Evolutionary conservation across 92 coral and sea anemone genomes (phyloP).

Genomic region (Hydrozoanthus gracilis): DNA sequence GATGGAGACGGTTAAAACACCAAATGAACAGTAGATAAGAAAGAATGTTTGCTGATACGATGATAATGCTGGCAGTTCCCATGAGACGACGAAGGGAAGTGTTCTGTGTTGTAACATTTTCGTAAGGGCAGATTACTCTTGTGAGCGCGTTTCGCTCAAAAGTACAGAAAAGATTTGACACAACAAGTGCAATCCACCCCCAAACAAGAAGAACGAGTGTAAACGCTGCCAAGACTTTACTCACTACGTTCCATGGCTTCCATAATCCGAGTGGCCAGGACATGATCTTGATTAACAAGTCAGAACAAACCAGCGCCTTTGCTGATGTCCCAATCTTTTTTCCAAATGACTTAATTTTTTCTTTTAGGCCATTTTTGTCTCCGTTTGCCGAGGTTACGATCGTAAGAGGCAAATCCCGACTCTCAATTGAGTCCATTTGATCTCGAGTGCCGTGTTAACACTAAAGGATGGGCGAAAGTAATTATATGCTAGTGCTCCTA

Average conservation of each 20-base stretch:
- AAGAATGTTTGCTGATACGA: not conserved
- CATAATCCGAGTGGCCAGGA: slow-evolving; percentile 14
- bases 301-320: not conserved
- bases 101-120: not conserved
- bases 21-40: not conserved
- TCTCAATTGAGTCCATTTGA: too few relatives aligned
- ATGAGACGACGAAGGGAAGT: not conserved
- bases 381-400: too few relatives aligned
- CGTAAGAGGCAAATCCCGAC: too few relatives aligned
- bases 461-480: too few relatives aligned
- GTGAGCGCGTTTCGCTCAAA: not conserved
- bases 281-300: not conserved
- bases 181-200: not conserved
- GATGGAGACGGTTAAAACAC: not conserved
- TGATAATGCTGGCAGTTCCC: not conserved
- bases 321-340: too few relatives aligned
- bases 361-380: too few relatives aligned
- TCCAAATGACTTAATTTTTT: too few relatives aligned
- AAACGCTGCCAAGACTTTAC: not conserved
- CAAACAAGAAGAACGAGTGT: not conserved
- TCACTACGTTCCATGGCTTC: not conserved
- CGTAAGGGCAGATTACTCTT: not conserved
- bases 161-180: not conserved
- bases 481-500: too few relatives aligned
- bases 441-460: too few relatives aligned